These are phyloP conservation scores for Lampris megalopsis DNA, from an alignment of 2,113 vertebrate species.

Conservation along the genomic window DNA sequence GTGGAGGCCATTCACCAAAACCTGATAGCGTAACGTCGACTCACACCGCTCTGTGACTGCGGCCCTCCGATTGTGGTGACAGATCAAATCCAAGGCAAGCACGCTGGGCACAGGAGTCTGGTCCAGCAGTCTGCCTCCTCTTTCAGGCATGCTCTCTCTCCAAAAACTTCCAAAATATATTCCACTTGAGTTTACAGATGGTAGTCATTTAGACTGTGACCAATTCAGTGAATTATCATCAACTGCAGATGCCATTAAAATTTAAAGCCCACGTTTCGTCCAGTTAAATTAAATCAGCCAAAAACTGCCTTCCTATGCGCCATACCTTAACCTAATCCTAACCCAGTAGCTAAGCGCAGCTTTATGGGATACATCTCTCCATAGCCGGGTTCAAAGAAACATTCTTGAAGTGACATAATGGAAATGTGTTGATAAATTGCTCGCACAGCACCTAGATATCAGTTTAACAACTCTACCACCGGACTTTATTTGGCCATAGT, in stretches of 20 bases:
- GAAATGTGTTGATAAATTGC: not conserved
- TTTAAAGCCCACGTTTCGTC: not conserved
- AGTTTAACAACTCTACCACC: not conserved
- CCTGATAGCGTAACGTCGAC: constrained; percentile 32
- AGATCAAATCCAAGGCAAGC: constrained; percentile 20
- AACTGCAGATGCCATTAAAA: not conserved
- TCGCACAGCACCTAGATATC: not conserved
- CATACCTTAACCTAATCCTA: not conserved
- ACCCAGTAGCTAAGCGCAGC: not conserved
- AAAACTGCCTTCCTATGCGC: not conserved
- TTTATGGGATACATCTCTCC: not conserved
- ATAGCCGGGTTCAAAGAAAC: not conserved
- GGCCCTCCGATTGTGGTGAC: not conserved
- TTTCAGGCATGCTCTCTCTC: not conserved
- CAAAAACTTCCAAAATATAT: not conserved
- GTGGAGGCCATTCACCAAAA: constrained; percentile 27
- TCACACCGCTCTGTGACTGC: constrained; percentile 24
- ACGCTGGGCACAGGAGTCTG: too few relatives aligned
- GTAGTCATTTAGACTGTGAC: not conserved
- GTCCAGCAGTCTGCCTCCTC: not conserved
- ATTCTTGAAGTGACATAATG: too few relatives aligned
- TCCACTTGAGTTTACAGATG: not conserved
- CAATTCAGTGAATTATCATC: not conserved
- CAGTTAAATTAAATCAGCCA: not conserved
- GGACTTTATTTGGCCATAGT: not conserved